Evolutionary conservation across 1,140 invertebrate species (phyloP).

Genomic region (Cotesia glomerata): DNA sequence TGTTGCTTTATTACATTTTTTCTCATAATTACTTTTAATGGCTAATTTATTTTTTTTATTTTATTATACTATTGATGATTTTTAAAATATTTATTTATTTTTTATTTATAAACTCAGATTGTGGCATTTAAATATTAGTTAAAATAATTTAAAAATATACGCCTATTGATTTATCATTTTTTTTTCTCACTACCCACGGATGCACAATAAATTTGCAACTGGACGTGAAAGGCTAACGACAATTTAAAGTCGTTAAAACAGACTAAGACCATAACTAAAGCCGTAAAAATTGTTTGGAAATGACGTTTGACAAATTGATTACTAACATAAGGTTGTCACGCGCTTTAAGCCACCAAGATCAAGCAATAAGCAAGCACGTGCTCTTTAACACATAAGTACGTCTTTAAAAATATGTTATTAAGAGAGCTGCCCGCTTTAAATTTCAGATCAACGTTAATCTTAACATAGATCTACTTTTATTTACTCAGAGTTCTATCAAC

Average conservation of each 20-base stretch:
- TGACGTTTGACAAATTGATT: constrained; percentile 9
- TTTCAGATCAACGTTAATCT: no score
- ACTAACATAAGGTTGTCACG: constrained; percentile 3
- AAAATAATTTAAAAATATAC: no score
- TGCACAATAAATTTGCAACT: not conserved
- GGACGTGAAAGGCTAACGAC: not conserved
- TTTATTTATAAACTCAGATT: no score
- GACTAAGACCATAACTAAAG: not conserved
- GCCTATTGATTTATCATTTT: not conserved
- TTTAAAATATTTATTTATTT: no score
- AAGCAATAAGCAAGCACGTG: not conserved
- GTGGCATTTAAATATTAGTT: no score
- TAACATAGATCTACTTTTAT: no score
- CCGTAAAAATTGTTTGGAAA: constrained; percentile 16
- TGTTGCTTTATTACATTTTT: no score
- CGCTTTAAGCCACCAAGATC: not conserved
- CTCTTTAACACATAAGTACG: not conserved
- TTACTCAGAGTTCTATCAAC: not conserved
- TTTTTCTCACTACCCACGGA: not conserved
- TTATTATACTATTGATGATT: no score
- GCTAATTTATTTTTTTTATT: no score
- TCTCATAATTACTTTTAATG: no score
- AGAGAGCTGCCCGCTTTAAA: no score
- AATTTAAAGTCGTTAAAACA: not conserved
- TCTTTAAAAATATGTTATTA: not conserved